phyloP scores from a whole-genome alignment of 37 sponge, comb jelly and placozoan genomes.

The Petrosia ficiformis region DNA sequence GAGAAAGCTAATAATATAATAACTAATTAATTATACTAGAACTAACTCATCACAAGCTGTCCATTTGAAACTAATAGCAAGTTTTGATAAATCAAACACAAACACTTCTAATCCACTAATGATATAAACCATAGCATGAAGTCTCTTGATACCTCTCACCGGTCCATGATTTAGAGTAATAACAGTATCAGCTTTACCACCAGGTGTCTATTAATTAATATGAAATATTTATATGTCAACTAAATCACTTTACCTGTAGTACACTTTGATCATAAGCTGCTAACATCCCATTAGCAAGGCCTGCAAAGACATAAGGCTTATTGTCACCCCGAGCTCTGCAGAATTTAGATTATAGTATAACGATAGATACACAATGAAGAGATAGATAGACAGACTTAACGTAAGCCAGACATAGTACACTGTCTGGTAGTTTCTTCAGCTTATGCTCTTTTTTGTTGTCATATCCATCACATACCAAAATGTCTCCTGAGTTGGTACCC shows the following conservation, averaged over 20 bases:
- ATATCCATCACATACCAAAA: conserved; percentile 46
- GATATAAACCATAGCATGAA: conserved; percentile 25
- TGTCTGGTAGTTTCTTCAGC: conserved; percentile 13
- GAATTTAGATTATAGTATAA: neutral
- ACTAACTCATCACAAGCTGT: conserved; percentile 26
- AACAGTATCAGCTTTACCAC: neutral
- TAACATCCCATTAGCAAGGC: conserved; percentile 56
- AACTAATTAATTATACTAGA: neutral
- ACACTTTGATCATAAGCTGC: conserved; percentile 27
- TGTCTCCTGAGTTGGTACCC: conserved; percentile 42
- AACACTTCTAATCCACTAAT: conserved; percentile 41
- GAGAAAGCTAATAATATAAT: too few relatives aligned
- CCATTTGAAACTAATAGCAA: conserved; percentile 14
- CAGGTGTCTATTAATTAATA: neutral
- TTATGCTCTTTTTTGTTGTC: conserved; percentile 19
- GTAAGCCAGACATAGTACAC: conserved; percentile 40
- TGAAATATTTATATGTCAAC: neutral
- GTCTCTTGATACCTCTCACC: conserved; percentile 24
- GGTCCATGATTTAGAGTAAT: conserved; percentile 30
- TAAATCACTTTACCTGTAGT: conserved; percentile 20
- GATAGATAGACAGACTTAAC: conserved; percentile 37
- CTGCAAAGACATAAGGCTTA: conserved; percentile 49
- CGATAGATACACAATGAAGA: neutral
- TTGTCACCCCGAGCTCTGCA: neutral
- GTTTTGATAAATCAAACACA: conserved; percentile 10